Evolutionary conservation across 53 echinoderm and acorn worm genomes (phyloP).

Genomic region (Antedon mediterranea): DNA sequence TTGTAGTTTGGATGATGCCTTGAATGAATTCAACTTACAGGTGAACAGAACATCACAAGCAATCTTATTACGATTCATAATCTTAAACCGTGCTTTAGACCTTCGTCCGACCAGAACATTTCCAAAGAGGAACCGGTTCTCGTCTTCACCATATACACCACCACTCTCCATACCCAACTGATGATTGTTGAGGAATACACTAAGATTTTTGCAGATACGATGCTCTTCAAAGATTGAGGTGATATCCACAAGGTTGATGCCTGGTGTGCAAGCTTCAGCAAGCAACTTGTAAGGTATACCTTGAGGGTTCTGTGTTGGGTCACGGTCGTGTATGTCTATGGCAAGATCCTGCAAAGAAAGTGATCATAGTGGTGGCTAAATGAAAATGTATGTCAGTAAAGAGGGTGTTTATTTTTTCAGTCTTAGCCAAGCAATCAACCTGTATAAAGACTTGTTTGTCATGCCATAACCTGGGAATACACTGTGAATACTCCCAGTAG

Average conservation of each 20-base stretch:
- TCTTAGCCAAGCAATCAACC: slow-evolving; percentile 71
- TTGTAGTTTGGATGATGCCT: slow-evolving; percentile 83
- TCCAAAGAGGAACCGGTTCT: slow-evolving; percentile 97
- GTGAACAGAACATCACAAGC: slow-evolving; percentile 81
- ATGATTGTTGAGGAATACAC: slow-evolving; percentile 92
- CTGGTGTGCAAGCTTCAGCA: slow-evolving; percentile 91
- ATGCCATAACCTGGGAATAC: slow-evolving; percentile 74
- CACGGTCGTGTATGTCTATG: slow-evolving; percentile 93
- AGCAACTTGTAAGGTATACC: slow-evolving; percentile 99
- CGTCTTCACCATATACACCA: slow-evolving; percentile 92
- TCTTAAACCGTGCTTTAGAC: slow-evolving; percentile 87
- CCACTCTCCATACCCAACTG: slow-evolving; percentile 88
- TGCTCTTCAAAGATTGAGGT: slow-evolving; percentile 97
- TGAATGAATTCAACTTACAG: slow-evolving; percentile 72
- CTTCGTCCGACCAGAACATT: slow-evolving; percentile 90
- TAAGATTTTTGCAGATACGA: slow-evolving; percentile 86
- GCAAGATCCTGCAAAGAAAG: slow-evolving; percentile 55
- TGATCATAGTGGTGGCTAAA: neutral
- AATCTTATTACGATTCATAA: slow-evolving; percentile 89
- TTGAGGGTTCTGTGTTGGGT: slow-evolving; percentile 82
- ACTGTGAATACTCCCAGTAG: slow-evolving; percentile 94
- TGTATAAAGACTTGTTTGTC: slow-evolving; percentile 63
- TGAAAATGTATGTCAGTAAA: too few relatives aligned
- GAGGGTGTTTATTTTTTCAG: slow-evolving; percentile 34
- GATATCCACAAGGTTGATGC: slow-evolving; percentile 82